A percentile compares a stretch with the other conserved stretches of the same genome.
These are phyloP conservation scores for Eidolon helvum DNA, from an alignment of 2,113 vertebrate genomes.

Conservation along the genomic window DNA sequence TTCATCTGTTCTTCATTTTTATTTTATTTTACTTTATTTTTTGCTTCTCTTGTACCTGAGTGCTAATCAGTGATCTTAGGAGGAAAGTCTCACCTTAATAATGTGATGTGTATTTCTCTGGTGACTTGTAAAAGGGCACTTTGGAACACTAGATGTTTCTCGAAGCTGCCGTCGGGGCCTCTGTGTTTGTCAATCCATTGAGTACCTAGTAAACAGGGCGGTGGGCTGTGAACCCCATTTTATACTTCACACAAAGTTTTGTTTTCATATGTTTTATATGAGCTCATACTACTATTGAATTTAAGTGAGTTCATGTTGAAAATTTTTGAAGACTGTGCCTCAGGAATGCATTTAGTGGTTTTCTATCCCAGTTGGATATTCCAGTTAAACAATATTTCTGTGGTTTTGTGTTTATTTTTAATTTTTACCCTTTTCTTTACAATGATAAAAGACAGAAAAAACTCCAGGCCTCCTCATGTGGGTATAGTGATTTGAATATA, in stretches of 20 bases:
- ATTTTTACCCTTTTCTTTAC: background rate
- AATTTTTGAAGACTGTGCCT: background rate
- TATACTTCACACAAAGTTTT: background rate
- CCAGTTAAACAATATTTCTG: background rate
- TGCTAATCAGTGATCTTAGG: constrained; percentile 8
- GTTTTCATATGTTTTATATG: background rate
- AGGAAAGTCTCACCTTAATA: background rate
- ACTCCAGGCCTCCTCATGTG: background rate
- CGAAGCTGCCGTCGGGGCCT: background rate
- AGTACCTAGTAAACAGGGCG: background rate
- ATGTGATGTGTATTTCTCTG: background rate
- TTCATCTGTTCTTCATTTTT: background rate
- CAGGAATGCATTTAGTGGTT: background rate
- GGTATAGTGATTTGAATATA: background rate
- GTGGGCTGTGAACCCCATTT: background rate
- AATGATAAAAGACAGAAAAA: background rate
- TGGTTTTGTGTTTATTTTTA: constrained; percentile 29
- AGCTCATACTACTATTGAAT: background rate
- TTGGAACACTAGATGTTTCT: background rate
- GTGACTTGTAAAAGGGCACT: background rate
- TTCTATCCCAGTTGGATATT: background rate
- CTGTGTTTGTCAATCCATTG: background rate
- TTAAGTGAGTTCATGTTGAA: constrained; percentile 3
- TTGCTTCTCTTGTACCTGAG: background rate
- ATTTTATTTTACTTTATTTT: background rate